Conservation (phyloP, 2,113 vertebrate species). For the Rostratula benghalensis region DNA sequence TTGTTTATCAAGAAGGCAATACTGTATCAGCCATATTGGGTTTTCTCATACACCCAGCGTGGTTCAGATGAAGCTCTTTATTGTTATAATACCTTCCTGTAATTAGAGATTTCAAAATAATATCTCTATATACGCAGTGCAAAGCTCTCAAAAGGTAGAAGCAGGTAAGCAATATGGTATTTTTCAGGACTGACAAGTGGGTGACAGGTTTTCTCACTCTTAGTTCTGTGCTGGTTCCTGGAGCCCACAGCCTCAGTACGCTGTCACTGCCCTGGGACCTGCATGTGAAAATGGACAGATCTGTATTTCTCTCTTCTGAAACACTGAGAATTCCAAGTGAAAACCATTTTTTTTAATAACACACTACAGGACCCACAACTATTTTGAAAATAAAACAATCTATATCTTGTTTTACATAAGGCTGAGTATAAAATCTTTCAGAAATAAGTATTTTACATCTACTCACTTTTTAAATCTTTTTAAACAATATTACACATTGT, state of each 20-base stretch:
- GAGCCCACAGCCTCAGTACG: not conserved
- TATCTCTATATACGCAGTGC: not conserved
- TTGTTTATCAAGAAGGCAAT: not conserved
- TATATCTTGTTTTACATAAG: not conserved
- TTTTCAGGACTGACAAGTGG: not conserved
- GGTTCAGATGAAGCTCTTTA: not conserved
- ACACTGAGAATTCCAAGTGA: not conserved
- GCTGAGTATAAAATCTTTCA: not conserved
- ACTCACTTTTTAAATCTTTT: not conserved
- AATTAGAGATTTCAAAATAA: not conserved
- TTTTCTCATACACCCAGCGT: not conserved
- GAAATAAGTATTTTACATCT: not conserved
- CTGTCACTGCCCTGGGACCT: not conserved
- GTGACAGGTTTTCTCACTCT: not conserved
- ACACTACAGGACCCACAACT: not conserved
- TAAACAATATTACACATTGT: too few species aligned
- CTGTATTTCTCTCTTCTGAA: not conserved
- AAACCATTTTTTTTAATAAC: not conserved
- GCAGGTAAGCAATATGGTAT: not conserved
- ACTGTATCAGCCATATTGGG: not conserved
- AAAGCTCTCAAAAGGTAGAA: not conserved
- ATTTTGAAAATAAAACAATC: not conserved
- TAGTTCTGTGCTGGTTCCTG: not conserved
- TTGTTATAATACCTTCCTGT: not conserved
- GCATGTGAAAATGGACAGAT: not conserved